Base-by-base conservation (phyloP, 92 coral and sea anemone genomes). In the Phenganax marumi region DNA sequence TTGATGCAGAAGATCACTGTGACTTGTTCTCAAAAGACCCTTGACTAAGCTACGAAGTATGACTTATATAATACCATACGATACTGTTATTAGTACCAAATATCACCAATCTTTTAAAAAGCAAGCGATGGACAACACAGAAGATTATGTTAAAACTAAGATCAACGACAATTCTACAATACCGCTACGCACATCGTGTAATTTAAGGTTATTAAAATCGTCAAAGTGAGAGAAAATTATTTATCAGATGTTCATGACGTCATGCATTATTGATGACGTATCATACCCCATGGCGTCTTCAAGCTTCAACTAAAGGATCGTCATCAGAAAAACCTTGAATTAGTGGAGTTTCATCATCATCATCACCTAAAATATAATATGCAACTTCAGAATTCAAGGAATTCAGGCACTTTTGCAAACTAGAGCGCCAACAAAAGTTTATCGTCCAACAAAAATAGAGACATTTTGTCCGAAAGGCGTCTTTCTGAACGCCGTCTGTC, bases 261-360 rank as follows among this genome's bases (percentile, higher is more conserved):
- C 43, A 33, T 33, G 21, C 1, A 58, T 58, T 58, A 9, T 58
- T 58, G 9, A 58, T 58, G 65, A 58, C 22, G 2, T 21, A 14
- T 58, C 65, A 58, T 58, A 8, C 4, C 14, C 22, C 46, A 64
- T 64, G 39, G 19, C 70, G 70, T 25, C 70, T n/a, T 89, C 80
- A 92, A 12, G 98, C 98, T 54, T 92, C 91, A 14, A 95, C 97
- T 48, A 95, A 80, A n/a, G 98, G 98, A 46, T 92, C 98, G 71
- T 95, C 98, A 48, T 95, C 98, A 16, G 98, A 89, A 82, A 95
- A 95, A 46, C 97, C 93, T 47, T 91, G 93, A 11, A 95, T 91
- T 12, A 95, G 77, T 19, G 98, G 98, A 25, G 64, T 92, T 14
- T 95, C 93, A 0, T 95, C 98, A 14, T 92, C 98, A 60, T 77